phyloP scores from a whole-genome alignment of 2,888 invertebrate species.

The Cephus sareptanus region DNA sequence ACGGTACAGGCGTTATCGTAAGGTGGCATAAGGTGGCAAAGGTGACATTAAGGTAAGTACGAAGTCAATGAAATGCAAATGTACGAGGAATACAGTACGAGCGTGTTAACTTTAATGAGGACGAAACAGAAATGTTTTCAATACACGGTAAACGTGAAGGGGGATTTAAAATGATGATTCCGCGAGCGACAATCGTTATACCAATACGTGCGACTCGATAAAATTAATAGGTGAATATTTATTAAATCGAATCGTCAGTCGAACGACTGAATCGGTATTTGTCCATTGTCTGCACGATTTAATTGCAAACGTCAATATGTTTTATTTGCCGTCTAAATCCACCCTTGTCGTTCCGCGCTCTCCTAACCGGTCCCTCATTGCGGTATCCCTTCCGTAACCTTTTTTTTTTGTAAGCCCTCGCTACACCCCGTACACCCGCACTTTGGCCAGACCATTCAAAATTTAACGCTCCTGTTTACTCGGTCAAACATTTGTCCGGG shows the following conservation, averaged over 20 bases:
- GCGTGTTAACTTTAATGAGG: conserved; percentile 3
- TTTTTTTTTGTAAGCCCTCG: conserved; percentile 8
- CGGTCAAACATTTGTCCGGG: conserved; percentile 45
- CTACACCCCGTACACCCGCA: conserved; percentile 10
- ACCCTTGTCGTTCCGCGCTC: conserved; percentile 13
- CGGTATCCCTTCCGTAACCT: conserved; percentile 9
- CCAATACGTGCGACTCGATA: conserved; percentile 7
- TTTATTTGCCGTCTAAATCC: conserved; percentile 47
- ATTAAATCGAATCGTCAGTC: conserved; percentile 54
- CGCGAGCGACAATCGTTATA: conserved; percentile 4
- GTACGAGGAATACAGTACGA: conserved; percentile 23
- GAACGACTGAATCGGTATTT: conserved; percentile 54
- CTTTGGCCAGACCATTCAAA: conserved; percentile 36
- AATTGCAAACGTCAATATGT: conserved; percentile 63
- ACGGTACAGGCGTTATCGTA: background rate
- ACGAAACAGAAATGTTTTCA: conserved; percentile 20
- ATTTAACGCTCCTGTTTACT: conserved; percentile 47
- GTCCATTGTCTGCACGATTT: conserved; percentile 61
- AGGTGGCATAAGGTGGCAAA: background rate
- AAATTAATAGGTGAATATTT: conserved; percentile 48
- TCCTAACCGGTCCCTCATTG: background rate
- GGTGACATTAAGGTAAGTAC: background rate
- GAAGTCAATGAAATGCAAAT: conserved; percentile 58
- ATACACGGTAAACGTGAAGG: background rate
- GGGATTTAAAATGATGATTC: conserved; percentile 7